Percentiles rank a stretch among this genome's conserved stretches.
Evolutionary conservation across 2,113 vertebrate species (phyloP).

Genomic region (Percina caprodes): DNA sequence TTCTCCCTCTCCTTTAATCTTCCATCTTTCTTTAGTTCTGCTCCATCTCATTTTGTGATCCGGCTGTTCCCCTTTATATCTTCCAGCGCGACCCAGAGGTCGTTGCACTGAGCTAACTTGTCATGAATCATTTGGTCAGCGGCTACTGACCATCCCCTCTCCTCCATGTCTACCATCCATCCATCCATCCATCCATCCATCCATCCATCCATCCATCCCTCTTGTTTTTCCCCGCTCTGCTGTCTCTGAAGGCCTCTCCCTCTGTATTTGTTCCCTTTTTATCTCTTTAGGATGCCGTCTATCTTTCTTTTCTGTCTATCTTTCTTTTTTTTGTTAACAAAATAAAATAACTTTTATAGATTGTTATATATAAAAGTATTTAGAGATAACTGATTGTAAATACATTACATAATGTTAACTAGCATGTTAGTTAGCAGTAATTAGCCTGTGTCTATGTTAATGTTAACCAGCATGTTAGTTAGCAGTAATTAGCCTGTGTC

Average conservation of each 20-base stretch:
- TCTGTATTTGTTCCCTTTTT: not conserved
- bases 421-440: too few species aligned
- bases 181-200: too few species aligned
- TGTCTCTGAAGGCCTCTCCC: not conserved
- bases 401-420: too few species aligned
- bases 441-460: too few species aligned
- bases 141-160: slow-evolving; percentile 41
- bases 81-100: slow-evolving; percentile 51
- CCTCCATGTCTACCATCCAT: slow-evolving; percentile 9
- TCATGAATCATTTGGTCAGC: slow-evolving; percentile 76
- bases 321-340: too few species aligned
- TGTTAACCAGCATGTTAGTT: too few species aligned
- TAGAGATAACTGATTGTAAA: too few species aligned
- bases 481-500: too few species aligned
- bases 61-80: slow-evolving; percentile 55
- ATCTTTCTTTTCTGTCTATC: too few species aligned
- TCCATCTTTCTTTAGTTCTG: slow-evolving; percentile 46
- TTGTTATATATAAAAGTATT: too few species aligned
- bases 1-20: slow-evolving; percentile 5
- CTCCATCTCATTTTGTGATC: not conserved
- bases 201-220: slow-evolving; percentile 5
- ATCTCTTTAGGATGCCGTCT: not conserved
- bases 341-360: too few species aligned
- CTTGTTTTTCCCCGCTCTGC: not conserved
- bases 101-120: slow-evolving; percentile 68